These are phyloP conservation scores for Simalia tracyae DNA, from an alignment of 2,797 vertebrate genomes.

Conservation along the genomic window DNA sequence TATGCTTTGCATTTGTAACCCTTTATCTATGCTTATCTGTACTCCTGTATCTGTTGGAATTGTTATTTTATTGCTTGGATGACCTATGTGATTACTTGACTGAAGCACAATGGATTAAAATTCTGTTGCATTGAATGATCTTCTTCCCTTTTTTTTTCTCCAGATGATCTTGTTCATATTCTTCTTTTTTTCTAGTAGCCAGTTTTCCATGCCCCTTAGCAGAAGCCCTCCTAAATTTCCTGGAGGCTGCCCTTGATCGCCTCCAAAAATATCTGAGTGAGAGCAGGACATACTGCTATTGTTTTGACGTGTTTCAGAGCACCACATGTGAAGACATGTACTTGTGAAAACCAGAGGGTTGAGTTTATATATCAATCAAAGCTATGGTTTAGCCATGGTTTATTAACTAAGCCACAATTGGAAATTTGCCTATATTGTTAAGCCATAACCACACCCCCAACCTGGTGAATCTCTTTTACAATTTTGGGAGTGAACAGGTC, in stretches of 20 bases:
- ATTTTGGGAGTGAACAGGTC: too few relatives aligned
- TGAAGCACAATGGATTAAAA: constrained; percentile 6
- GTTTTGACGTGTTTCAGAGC: too few relatives aligned
- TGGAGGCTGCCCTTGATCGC: not conserved
- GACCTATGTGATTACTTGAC: not conserved
- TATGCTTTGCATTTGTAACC: not conserved
- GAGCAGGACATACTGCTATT: too few relatives aligned
- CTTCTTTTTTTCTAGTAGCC: not conserved
- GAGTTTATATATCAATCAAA: too few relatives aligned
- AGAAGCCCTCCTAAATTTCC: not conserved
- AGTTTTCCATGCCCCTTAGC: not conserved
- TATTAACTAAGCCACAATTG: too few relatives aligned
- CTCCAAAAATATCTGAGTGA: not conserved
- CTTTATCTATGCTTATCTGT: not conserved
- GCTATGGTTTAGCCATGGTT: too few relatives aligned
- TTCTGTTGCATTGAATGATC: not conserved
- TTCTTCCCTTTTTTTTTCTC: not conserved
- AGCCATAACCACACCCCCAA: too few relatives aligned
- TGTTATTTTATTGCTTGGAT: constrained; percentile 19
- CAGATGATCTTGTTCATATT: not conserved
- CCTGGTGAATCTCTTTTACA: too few relatives aligned
- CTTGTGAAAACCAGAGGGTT: too few relatives aligned
- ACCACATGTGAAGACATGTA: too few relatives aligned
- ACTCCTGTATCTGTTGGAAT: constrained; percentile 6
- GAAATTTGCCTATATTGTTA: too few relatives aligned